Evolutionary conservation across 2,113 vertebrate genomes (phyloP), one percentile per base, ranked within the genome.

Genomic region (Melanocharis versteri): DNA sequence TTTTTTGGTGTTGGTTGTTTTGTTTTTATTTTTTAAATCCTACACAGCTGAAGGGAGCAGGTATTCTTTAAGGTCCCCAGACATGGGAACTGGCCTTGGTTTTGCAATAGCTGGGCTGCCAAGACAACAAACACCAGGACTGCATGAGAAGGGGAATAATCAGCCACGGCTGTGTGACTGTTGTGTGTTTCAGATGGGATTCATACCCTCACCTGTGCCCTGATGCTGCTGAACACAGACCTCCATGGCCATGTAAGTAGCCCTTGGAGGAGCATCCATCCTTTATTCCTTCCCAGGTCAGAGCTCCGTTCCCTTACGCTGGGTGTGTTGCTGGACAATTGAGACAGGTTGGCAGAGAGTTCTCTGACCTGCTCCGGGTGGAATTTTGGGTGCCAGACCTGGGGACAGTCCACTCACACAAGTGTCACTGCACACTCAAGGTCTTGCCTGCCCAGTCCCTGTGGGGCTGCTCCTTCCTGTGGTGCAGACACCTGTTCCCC

Each of bases 211-310:
- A 98, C 98, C 85, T 98, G 98, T 86, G 98, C 98, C 78, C 97
- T 98, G 96, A 98, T 98, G 98, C 97, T 98, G 93, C 97, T 98
- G 31, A 98, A 98, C 95, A 98, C 98, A 56, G 98, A 98, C 78
- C 98, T 98, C 75, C 98, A 98, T 0, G 98, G 98, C 94, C 98
- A 98, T 6, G 98, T 98, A 95, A 98, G 98, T 98, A 71, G n/a
- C 23, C 21, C 54, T 13, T 13, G 10, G 15, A 66, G 54, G 27
- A 51, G 54, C 11, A 8, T 8, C 69, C 48, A 37, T 21, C n/a
- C 44, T 42, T 37, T 21, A 17, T 26, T 10, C 44, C 33, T 77
- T 50, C 30, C 56, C 23, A 42, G 11, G 5, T 13, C 3, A 37
- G 20, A 50, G 26, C 2, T 61, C 65, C 72, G 44, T 40, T 13